Conservation (phyloP, 2,797 vertebrate species). For the Garrulus glandarius region DNA sequence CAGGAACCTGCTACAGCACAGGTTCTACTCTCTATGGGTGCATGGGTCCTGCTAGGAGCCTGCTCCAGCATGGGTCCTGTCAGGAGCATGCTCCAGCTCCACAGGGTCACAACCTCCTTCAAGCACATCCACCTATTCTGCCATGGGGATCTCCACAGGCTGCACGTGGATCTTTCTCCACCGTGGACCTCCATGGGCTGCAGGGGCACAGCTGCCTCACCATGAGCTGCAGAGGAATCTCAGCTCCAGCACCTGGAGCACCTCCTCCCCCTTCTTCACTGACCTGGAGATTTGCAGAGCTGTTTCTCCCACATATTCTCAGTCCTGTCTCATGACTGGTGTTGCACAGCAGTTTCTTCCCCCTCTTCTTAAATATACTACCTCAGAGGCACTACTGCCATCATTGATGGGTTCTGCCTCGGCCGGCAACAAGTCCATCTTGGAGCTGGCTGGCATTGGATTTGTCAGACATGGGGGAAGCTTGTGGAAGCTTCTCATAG, state of each 20-base stretch:
- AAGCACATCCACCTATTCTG: neutral
- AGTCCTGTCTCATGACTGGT: neutral
- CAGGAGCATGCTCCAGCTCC: neutral
- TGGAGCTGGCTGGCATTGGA: neutral
- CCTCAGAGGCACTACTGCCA: neutral
- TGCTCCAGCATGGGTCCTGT: fast-evolving
- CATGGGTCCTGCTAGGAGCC: neutral
- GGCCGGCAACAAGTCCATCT: fast-evolving
- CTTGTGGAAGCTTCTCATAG: neutral
- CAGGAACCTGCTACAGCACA: neutral
- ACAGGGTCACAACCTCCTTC: neutral
- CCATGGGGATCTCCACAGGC: fast-evolving
- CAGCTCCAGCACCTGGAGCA: fast-evolving
- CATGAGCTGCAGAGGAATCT: neutral
- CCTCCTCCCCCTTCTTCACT: neutral
- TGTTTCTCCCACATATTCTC: neutral
- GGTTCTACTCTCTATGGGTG: neutral
- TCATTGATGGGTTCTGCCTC: neutral
- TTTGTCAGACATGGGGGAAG: neutral
- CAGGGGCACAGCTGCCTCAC: neutral
- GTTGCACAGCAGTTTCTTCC: neutral
- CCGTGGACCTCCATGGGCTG: neutral
- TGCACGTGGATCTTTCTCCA: neutral
- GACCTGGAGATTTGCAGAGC: neutral
- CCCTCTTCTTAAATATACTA: fast-evolving